A percentile compares a stretch with the other conserved stretches of the same genome.
These are phyloP conservation scores for Acrocephalus arundinaceus DNA, from an alignment of 2,113 vertebrate species.

Conservation along the genomic window DNA sequence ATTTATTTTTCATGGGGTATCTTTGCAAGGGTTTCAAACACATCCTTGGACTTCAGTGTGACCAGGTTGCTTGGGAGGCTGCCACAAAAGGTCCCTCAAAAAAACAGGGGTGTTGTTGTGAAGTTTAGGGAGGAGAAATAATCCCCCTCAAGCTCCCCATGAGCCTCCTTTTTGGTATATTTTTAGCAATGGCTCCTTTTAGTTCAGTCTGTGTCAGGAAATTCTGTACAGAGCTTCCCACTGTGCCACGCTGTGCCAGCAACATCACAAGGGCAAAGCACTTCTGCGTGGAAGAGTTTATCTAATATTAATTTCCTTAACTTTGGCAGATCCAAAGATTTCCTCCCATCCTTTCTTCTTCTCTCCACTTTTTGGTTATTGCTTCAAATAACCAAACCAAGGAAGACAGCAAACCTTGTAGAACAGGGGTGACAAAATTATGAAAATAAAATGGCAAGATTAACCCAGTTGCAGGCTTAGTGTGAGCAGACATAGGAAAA, in stretches of 20 bases:
- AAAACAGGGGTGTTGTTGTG: neutral
- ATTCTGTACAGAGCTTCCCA: neutral
- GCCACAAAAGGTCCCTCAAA: neutral
- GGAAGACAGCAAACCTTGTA: neutral
- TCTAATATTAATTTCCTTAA: neutral
- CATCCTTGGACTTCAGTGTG: neutral
- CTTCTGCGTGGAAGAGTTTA: fast-evolving
- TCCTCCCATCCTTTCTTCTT: neutral
- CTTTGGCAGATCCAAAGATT: neutral
- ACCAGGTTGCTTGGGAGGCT: neutral
- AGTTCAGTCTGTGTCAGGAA: neutral
- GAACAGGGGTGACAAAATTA: neutral
- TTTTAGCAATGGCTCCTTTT: neutral
- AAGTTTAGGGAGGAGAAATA: neutral
- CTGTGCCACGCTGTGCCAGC: fast-evolving
- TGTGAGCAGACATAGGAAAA: too few relatives aligned
- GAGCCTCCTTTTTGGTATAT: neutral
- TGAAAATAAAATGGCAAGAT: neutral
- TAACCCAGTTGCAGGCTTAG: neutral
- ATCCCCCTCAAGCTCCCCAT: neutral
- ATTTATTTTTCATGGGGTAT: neutral
- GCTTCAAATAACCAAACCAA: neutral
- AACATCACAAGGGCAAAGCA: neutral
- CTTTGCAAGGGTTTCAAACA: neutral
- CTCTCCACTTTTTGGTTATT: neutral